phyloP scores from a whole-genome alignment of 2,888 invertebrate species.

The Esperia sulphurella region DNA sequence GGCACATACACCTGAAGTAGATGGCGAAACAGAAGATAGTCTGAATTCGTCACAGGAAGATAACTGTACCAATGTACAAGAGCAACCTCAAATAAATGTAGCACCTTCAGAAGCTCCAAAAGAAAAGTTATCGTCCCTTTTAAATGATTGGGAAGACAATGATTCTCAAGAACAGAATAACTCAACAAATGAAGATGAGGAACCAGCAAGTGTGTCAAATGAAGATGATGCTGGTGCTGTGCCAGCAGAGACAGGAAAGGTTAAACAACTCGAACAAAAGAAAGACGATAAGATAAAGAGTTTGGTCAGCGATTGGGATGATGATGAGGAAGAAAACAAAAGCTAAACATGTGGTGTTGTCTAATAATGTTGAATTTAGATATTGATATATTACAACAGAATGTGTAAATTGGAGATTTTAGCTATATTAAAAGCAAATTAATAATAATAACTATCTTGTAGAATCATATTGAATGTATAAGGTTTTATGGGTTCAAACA shows the following conservation, averaged over 20 bases:
- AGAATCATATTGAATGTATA: not conserved
- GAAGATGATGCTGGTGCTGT: not conserved
- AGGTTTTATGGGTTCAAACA: no score
- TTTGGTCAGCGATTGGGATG: slow-evolving; percentile 75
- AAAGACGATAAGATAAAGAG: slow-evolving; percentile 61
- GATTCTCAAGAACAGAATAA: slow-evolving; percentile 55
- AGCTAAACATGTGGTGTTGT: not conserved
- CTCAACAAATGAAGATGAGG: slow-evolving; percentile 13
- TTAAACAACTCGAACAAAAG: slow-evolving; percentile 14
- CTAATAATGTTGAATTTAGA: no score
- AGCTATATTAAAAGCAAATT: not conserved
- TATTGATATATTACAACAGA: no score
- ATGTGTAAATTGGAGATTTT: no score
- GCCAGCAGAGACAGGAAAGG: not conserved
- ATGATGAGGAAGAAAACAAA: slow-evolving; percentile 47
- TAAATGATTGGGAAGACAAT: slow-evolving; percentile 76
- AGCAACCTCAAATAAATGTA: slow-evolving; percentile 15
- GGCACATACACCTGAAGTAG: slow-evolving; percentile 7
- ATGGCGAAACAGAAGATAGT: slow-evolving; percentile 32
- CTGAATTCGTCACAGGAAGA: slow-evolving; percentile 28
- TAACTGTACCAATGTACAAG: slow-evolving; percentile 19
- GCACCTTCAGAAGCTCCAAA: slow-evolving; percentile 19
- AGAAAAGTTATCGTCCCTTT: slow-evolving; percentile 60
- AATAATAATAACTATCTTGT: not conserved
- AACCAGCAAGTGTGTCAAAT: not conserved